These are phyloP conservation scores for Poeciliopsis occidentalis DNA, from an alignment of 2,113 vertebrate species.

Conservation along the genomic window DNA sequence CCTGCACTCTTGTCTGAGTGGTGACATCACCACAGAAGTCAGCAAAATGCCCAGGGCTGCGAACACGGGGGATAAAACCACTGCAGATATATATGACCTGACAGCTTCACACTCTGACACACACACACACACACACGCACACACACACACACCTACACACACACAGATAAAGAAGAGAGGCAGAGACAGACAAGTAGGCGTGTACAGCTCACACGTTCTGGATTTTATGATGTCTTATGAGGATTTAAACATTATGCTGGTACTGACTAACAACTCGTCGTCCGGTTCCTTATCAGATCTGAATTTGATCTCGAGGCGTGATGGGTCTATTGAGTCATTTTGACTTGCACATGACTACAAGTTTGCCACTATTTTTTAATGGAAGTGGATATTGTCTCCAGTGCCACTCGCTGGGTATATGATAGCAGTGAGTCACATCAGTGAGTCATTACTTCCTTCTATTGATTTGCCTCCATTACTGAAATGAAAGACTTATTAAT, in stretches of 20 bases:
- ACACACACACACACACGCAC: slow-evolving; percentile 17
- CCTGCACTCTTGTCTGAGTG: slow-evolving; percentile 60
- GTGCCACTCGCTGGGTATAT: slow-evolving; percentile 54
- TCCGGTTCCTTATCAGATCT: slow-evolving; percentile 3
- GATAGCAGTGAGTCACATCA: slow-evolving; percentile 59
- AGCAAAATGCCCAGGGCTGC: slow-evolving; percentile 58
- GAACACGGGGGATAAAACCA: slow-evolving; percentile 60
- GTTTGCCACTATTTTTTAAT: slow-evolving; percentile 41
- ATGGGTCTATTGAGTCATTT: slow-evolving; percentile 36
- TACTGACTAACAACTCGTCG: background rate
- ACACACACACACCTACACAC: background rate
- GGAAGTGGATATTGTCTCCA: slow-evolving; percentile 37
- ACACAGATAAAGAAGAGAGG: background rate
- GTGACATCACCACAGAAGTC: slow-evolving; percentile 74
- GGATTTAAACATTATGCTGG: slow-evolving; percentile 16
- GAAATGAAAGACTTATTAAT: slow-evolving; percentile 68
- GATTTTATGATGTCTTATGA: background rate
- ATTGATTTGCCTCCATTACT: slow-evolving; percentile 71
- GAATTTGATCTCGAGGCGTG: slow-evolving; percentile 8
- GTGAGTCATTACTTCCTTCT: slow-evolving; percentile 65
- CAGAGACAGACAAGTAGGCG: slow-evolving; percentile 15
- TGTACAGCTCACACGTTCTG: slow-evolving; percentile 9
- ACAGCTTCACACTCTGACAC: slow-evolving; percentile 65
- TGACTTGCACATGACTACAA: slow-evolving; percentile 35
- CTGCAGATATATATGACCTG: slow-evolving; percentile 74